These are phyloP conservation scores for Arge pagana DNA, from an alignment of 2,888 invertebrate species.

Conservation along the genomic window DNA sequence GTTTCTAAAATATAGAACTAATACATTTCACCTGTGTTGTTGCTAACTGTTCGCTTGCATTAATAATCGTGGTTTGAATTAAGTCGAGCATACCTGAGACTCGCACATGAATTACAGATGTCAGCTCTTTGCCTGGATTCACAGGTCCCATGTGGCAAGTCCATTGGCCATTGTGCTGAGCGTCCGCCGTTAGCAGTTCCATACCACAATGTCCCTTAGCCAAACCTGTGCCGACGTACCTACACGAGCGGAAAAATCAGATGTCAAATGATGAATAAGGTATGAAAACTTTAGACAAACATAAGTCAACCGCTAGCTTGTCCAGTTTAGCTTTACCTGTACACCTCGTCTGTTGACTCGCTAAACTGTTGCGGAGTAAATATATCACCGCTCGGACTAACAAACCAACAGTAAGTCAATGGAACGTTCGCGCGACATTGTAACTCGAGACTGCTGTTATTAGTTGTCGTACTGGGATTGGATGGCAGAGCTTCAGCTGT, in stretches of 20 bases:
- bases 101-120: slow-evolving; percentile 52
- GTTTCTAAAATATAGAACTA: slow-evolving; percentile 21
- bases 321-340: slow-evolving; percentile 3
- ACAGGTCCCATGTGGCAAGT: slow-evolving; percentile 61
- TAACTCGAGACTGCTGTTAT: slow-evolving; percentile 46
- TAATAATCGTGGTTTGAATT: not conserved
- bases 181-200: slow-evolving; percentile 52
- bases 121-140: slow-evolving; percentile 55
- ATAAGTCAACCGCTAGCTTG: too few species aligned
- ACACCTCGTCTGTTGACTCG: not conserved
- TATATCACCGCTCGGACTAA: slow-evolving; percentile 56
- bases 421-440: slow-evolving; percentile 55
- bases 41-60: not conserved
- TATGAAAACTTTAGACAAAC: not conserved
- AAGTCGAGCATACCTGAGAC: slow-evolving; percentile 57
- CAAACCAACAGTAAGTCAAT: slow-evolving; percentile 61
- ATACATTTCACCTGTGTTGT: not conserved
- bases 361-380: not conserved
- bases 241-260: slow-evolving; percentile 33
- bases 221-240: slow-evolving; percentile 59
- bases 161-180: slow-evolving; percentile 58
- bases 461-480: not conserved
- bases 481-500: not conserved
- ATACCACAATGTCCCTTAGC: slow-evolving; percentile 60
- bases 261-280: not conserved